Percentiles rank a stretch among this genome's conserved stretches.
These are phyloP conservation scores for Stenurella melanura DNA, from an alignment of 2,888 invertebrate genomes.

Conservation along the genomic window DNA sequence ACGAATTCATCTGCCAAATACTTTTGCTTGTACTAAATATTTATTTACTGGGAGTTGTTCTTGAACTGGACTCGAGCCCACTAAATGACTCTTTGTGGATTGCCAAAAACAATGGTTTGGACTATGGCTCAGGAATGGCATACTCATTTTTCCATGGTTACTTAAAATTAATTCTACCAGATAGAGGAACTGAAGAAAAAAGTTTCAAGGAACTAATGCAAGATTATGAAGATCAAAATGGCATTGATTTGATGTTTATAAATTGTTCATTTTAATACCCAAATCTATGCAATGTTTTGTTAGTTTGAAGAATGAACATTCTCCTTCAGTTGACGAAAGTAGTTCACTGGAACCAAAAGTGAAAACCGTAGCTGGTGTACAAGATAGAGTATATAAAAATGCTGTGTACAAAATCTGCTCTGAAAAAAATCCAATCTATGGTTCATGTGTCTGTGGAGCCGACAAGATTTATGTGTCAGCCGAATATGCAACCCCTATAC, in stretches of 20 bases:
- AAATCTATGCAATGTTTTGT: conserved; percentile 77
- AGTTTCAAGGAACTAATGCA: conserved; percentile 69
- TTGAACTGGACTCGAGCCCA: conserved; percentile 61
- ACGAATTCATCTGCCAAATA: conserved; percentile 13
- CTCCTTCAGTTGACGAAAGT: conserved; percentile 64
- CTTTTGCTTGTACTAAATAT: conserved; percentile 35
- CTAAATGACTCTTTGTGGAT: conserved; percentile 65
- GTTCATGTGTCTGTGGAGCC: not conserved
- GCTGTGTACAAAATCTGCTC: conserved; percentile 77
- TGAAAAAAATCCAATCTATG: conserved; percentile 28
- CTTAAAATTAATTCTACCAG: conserved; percentile 76
- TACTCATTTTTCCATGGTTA: conserved; percentile 81
- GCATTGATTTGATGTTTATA: conserved; percentile 76
- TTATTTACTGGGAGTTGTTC: conserved; percentile 47
- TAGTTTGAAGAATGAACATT: conserved; percentile 72
- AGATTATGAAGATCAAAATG: conserved; percentile 73
- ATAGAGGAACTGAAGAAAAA: conserved; percentile 68
- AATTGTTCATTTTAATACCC: conserved; percentile 79
- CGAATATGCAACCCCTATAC: conserved; percentile 80
- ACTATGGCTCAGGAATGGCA: conserved; percentile 81
- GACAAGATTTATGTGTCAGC: conserved; percentile 73
- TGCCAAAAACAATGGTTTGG: conserved; percentile 71
- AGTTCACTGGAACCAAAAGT: conserved; percentile 72
- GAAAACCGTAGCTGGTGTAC: conserved; percentile 78
- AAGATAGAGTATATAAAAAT: conserved; percentile 76